phyloP scores from a whole-genome alignment of 2,888 invertebrate species.

The Macrostomum cliftonense region DNA sequence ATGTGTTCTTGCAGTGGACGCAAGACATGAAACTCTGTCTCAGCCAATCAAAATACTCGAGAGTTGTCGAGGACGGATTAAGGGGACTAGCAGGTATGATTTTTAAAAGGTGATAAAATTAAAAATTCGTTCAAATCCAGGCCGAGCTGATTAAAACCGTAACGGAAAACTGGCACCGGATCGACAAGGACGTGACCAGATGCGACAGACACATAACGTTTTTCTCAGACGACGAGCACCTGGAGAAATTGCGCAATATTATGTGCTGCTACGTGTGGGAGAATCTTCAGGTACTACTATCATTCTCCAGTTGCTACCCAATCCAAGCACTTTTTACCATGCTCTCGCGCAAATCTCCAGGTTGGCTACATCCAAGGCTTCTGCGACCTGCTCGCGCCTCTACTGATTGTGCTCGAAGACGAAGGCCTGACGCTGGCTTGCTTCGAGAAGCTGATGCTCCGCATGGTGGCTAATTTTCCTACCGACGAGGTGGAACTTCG shows the following conservation, averaged over 20 bases:
- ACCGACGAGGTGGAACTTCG: too few species aligned
- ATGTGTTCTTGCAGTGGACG: too few species aligned
- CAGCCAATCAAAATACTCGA: too few species aligned
- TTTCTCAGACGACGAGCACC: constrained; percentile 56
- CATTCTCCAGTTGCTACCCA: too few species aligned
- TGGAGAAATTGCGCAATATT: constrained; percentile 74
- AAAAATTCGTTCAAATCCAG: constrained; percentile 37
- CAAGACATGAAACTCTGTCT: too few species aligned
- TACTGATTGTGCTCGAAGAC: constrained; percentile 74
- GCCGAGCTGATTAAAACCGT: constrained; percentile 56
- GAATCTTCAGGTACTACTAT: constrained; percentile 58
- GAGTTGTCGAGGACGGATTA: too few species aligned
- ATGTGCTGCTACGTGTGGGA: constrained; percentile 97
- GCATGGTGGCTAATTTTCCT: constrained; percentile 72
- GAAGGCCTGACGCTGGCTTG: constrained; percentile 74
- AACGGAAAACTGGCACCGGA: constrained; percentile 66
- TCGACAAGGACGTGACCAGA: constrained; percentile 83
- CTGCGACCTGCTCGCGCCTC: constrained; percentile 47
- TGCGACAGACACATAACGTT: constrained; percentile 85
- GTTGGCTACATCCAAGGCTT: neutral
- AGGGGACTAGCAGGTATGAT: too few species aligned
- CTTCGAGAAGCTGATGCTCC: constrained; percentile 70
- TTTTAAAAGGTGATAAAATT: too few species aligned
- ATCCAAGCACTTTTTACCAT: too few species aligned
- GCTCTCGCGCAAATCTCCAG: too few species aligned